Percentiles rank a stretch among this genome's conserved stretches.
Evolutionary conservation across 1,140 invertebrate species (phyloP).

Genomic region (Atta colombica): DNA sequence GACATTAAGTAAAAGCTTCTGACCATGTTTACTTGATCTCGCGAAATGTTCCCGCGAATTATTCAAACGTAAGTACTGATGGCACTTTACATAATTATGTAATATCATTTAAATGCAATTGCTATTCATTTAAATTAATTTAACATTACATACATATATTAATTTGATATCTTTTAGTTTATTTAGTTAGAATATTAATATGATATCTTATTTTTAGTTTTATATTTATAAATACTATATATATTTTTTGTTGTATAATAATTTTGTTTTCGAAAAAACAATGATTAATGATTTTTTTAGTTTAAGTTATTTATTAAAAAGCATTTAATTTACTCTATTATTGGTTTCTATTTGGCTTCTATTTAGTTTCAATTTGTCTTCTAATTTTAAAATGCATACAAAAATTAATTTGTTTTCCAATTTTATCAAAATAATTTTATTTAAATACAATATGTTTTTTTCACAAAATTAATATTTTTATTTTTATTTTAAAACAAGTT

Average conservation of each 20-base stretch:
- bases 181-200: neutral
- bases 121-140: neutral
- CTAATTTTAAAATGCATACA: neutral
- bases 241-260: neutral
- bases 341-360: too few relatives aligned
- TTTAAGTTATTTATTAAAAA: neutral
- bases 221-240: neutral
- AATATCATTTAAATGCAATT: neutral
- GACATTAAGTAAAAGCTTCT: conserved; percentile 27
- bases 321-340: neutral
- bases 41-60: conserved; percentile 25
- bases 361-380: neutral
- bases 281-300: neutral
- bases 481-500: neutral
- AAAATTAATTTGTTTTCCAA: neutral
- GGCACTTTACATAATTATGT: conserved; percentile 20
- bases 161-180: neutral
- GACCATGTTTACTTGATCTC: conserved; percentile 21
- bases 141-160: neutral
- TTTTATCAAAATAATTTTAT: neutral
- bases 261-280: neutral
- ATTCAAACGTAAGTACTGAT: conserved; percentile 21
- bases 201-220: neutral
- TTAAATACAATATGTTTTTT: conserved; percentile 3
- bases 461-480: neutral